Base-by-base conservation (phyloP, 1,140 invertebrate species). In the Himalopsyche phryganea region DNA sequence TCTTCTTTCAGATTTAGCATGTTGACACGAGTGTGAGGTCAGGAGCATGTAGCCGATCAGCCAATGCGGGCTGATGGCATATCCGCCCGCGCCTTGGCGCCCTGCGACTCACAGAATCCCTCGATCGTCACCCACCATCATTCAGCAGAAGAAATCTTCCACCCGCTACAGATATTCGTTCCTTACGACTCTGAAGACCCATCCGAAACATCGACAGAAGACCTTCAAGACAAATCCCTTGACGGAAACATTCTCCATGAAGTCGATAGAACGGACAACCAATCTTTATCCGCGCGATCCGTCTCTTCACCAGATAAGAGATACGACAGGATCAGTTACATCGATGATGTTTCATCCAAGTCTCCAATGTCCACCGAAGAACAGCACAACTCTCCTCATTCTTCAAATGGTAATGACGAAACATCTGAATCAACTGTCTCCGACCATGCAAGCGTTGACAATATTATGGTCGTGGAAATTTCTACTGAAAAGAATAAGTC, bases 51-150 rank as follows among this genome's bases (percentile, higher is more conserved):
- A 63, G 61, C 56, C 40, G 23, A 40, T 14, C 46, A 42, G 61
- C 61, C 61, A 63, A 63, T 63, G 61, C 61, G 61, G 56, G 52
- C 61, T 42, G 61, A 63, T 63, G 61, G 56, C 56, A 33, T 23
- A 45, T 33, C 54, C 15, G 36, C 46, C 33, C 13, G 54, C 54
- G 45, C 54, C 45, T 28, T 28, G 23, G 23, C 45, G 45, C 54
- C 44, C 42, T 46, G 54, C 45, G 45, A 23, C 36, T 36, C 54
- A 23, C 54, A 35, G 23, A 28, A 28, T 38, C 36, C 54, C 11
- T 17, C 17, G 33, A 36, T 33, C 45, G 18, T 32, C 17, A 55
- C 23, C 15, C 23, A 23, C n/a, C 7, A 32, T 17, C 52, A 23
- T 13, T 23, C 35, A 11, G 11, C 42, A 35, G 11, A 49, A 35